Conservation (phyloP, 1,140 invertebrate genomes). For the Bombus haemorrhoidalis region DNA sequence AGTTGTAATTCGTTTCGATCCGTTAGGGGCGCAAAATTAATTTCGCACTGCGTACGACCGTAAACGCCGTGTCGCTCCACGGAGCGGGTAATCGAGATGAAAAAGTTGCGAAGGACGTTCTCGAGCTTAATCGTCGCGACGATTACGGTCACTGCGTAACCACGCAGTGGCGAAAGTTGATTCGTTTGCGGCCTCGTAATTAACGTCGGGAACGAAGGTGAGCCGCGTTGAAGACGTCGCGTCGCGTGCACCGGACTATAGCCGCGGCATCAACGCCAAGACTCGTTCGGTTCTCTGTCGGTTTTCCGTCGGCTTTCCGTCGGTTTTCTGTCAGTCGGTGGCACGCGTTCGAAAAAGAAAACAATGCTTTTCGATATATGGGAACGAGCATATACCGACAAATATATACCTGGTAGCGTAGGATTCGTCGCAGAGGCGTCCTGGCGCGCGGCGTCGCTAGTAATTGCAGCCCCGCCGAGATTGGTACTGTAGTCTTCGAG, state of each 20-base stretch:
- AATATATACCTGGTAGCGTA: slow-evolving; percentile 64
- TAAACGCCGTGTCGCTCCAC: not conserved
- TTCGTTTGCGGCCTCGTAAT: too few relatives aligned
- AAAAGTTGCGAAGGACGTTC: not conserved
- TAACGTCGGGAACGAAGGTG: too few relatives aligned
- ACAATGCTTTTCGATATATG: slow-evolving; percentile 35
- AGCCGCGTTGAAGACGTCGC: not conserved
- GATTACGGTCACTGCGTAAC: not conserved
- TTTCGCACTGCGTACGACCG: not conserved
- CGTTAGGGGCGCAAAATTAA: slow-evolving; percentile 11
- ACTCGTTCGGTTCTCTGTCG: not conserved
- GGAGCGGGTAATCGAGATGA: too few relatives aligned
- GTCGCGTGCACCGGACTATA: not conserved
- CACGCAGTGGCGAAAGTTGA: not conserved
- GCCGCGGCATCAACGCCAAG: not conserved
- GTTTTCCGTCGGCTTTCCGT: not conserved
- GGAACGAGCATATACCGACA: slow-evolving; percentile 8
- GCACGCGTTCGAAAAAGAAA: slow-evolving; percentile 15
- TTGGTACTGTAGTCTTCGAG: slow-evolving; percentile 78
- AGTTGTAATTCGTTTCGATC: slow-evolving; percentile 30
- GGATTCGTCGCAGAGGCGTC: slow-evolving; percentile 72
- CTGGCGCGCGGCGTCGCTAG: slow-evolving; percentile 75
- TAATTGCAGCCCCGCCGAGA: slow-evolving; percentile 74
- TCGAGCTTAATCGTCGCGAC: not conserved
- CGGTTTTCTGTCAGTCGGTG: not conserved